Conservation (phyloP, 2,888 invertebrate genomes). For the Scaeva pyrastri region DNA sequence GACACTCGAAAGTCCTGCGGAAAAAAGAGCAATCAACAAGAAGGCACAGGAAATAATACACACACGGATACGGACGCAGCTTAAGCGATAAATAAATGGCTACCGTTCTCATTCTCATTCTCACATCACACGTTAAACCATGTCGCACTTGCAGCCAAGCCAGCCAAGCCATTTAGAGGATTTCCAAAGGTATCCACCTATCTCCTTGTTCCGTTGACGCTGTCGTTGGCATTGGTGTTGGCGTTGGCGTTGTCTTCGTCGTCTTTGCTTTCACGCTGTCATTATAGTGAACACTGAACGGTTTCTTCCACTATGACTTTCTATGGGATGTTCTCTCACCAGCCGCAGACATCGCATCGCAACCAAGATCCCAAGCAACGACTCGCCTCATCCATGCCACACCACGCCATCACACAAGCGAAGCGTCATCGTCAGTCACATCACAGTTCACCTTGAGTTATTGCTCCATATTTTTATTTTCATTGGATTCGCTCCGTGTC, state of each 20-base stretch:
- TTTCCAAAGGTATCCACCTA: constrained; percentile 29
- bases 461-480: constrained; percentile 75
- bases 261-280: constrained; percentile 35
- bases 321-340: constrained; percentile 15
- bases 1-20: constrained; percentile 55
- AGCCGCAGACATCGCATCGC: neutral
- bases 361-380: neutral
- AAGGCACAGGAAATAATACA: constrained; percentile 64
- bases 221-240: too few relatives aligned
- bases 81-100: constrained; percentile 76
- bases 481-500: constrained; percentile 67
- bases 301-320: constrained; percentile 31
- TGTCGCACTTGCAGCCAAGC: constrained; percentile 18
- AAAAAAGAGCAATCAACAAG: constrained; percentile 72
- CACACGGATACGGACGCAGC: constrained; percentile 45
- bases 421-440: constrained; percentile 66
- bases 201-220: constrained; percentile 18
- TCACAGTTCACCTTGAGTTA: constrained; percentile 76
- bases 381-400: constrained; percentile 4
- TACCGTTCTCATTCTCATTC: constrained; percentile 56
- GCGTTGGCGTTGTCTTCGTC: constrained; percentile 1
- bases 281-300: constrained; percentile 18
- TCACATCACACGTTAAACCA: constrained; percentile 60
- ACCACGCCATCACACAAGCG: neutral
- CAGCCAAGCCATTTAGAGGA: constrained; percentile 12